phyloP scores from a whole-genome alignment of 2,113 vertebrate species.

The Fulica atra region DNA sequence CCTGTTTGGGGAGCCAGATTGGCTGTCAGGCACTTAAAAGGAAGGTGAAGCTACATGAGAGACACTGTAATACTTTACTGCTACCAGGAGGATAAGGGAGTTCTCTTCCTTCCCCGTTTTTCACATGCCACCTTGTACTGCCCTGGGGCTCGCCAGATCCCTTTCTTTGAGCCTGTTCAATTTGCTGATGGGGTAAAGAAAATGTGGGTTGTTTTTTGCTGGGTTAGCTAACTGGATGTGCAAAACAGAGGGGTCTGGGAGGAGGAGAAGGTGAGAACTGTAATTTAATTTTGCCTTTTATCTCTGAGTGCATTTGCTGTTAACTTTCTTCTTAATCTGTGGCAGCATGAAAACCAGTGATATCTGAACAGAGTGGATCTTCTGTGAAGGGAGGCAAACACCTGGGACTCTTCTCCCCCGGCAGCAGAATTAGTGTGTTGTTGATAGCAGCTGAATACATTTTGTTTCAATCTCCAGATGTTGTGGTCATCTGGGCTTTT shows the following conservation, averaged over 20 bases:
- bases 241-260: not conserved
- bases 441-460: not conserved
- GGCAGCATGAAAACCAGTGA: rapidly evolving
- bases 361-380: not conserved
- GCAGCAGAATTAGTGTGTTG: rapidly evolving
- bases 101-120: not conserved
- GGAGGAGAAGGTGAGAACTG: not conserved
- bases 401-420: not conserved
- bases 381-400: not conserved
- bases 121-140: not conserved
- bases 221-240: not conserved
- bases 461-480: not conserved
- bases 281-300: not conserved
- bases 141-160: not conserved
- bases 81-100: not conserved
- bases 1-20: not conserved
- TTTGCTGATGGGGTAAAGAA: not conserved
- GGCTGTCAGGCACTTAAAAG: not conserved
- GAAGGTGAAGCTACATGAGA: not conserved
- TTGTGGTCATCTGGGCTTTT: not conserved
- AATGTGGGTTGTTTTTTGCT: not conserved
- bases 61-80: not conserved
- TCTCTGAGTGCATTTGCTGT: not conserved
- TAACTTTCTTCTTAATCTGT: not conserved
- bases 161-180: not conserved